Evolutionary conservation across 2,888 invertebrate species (phyloP), one percentile per base, ranked within the genome.

Genomic region (Heliconius erato): DNA sequence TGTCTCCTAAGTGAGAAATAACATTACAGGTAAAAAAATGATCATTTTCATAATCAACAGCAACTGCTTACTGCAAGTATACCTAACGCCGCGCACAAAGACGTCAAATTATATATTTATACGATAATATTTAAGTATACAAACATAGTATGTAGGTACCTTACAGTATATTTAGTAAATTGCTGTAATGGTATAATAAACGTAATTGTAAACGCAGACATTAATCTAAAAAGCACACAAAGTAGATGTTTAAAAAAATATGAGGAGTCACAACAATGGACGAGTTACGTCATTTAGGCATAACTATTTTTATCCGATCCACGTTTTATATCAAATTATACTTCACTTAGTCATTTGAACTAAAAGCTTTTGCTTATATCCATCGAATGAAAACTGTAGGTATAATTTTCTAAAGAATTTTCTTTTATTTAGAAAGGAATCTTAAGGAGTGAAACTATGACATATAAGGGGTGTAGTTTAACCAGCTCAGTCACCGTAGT

Each of bases 61-160:
- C 28, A 74, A 68, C 7, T 19, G 0, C 59, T 3, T 1, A 23
- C 35, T 76, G 54, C 26, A 19, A 69, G 69, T 0, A 23, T 35
- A 28, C 28, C 28, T 28, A 65, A 28, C 80, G 76, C 76, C 80
- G 80, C 32, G 74, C 35, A 74, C 54, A 5, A 32, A 54, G 54
- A 19, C 54, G 19, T 54, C 54, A 54, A 54, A 54, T 54, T 54
- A 54, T 54, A 23, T 7, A 23, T 14, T 44, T 44, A 23, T 54
- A 54, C 3, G 23, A 54, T 19, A 54, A 54, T 7, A 54, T 0
- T 19, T 40, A 40, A 40, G 40, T 40, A 40, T 11, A 40, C 40
- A 40, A 40, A 0, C 40, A 9, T 40, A 40, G 9, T 40, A 40
- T 40, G 40, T 32, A 32, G 32, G 32, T 7, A 54, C 7, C 54